Evolutionary conservation across 2,797 vertebrate genomes (phyloP), one percentile per base, ranked within the genome.

Genomic region (Sebastes variabilis): DNA sequence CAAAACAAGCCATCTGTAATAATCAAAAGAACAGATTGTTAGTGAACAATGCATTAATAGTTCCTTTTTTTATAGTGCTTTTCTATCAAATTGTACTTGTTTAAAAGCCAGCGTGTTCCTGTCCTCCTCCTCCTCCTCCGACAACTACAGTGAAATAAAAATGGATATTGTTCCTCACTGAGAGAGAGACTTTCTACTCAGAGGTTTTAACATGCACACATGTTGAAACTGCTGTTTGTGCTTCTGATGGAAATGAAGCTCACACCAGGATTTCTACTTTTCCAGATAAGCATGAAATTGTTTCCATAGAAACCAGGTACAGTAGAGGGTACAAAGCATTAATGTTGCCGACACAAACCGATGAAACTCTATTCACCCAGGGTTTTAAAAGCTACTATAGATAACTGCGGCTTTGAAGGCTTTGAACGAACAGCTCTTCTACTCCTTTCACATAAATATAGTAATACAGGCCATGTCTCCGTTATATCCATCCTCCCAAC

Each of bases 251-350:
- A 78, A 72, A 76, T 46, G 25, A 66, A 38, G 24, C 64, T 78
- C 52, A 65, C 64, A 56, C 14, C 25, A 20, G 59, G 34, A 62
- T 67, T 84, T 72, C 22, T 36, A 82, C 38, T 59, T 76, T 34
- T 36, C 46, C n/a, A 72, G 25, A 66, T 29, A 71, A 62, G 72
- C 62, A 42, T 59, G 56, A 86, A 86, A 46, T 38, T 14, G 89
- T 90, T 89, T 80, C 84, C 87, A 92, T 87, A 72, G 86, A 79
- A 79, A 92, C 80, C 5, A 56, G 68, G 68, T 79, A 81, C 34
- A 83, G 66, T 30, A 25, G 60, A 59, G 77, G 29, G 69, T 16
- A 71, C 11, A 60, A 76, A 54, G 56, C 34, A 80, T 49, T 38
- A 66, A 77, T 54, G 79, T 20, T 55, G 62, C 36, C 4, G 8